These are phyloP conservation scores for Aurelia sp. DNA, from an alignment of 30 jellyfish, hydroid and myxozoan species.

Conservation along the genomic window DNA sequence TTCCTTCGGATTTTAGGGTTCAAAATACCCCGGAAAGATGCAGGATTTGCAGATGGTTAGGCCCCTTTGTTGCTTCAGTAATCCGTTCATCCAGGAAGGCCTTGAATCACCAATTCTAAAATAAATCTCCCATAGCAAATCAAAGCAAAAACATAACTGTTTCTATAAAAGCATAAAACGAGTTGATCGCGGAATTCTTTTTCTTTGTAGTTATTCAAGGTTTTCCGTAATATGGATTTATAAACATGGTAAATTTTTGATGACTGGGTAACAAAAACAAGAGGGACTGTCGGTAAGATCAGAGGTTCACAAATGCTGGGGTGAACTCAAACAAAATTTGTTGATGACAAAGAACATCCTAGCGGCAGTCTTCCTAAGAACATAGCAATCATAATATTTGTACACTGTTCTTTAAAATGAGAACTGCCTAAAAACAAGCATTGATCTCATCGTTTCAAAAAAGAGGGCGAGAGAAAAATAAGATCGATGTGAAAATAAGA, in stretches of 20 bases:
- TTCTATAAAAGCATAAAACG: neutral
- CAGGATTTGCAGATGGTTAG: too few species aligned
- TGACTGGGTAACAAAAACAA: slow-evolving; percentile 47
- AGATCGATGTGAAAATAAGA: too few species aligned
- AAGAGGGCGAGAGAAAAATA: too few species aligned
- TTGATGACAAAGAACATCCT: neutral
- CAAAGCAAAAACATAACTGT: slow-evolving; percentile 14
- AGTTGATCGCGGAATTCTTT: slow-evolving; percentile 3
- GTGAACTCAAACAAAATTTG: neutral
- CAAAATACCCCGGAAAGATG: too few species aligned
- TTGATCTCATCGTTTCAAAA: too few species aligned
- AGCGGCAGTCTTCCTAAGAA: neutral
- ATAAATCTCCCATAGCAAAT: neutral
- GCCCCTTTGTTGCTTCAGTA: too few species aligned
- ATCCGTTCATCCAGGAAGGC: too few species aligned
- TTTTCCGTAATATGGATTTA: neutral
- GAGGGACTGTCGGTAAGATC: slow-evolving; percentile 35
- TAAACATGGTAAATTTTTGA: slow-evolving; percentile 48
- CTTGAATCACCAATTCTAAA: too few species aligned
- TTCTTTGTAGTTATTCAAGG: slow-evolving; percentile 15
- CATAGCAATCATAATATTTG: neutral
- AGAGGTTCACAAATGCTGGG: neutral
- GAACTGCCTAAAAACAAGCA: too few species aligned
- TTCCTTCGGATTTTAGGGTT: too few species aligned
- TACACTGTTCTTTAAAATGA: too few species aligned